phyloP scores from a whole-genome alignment of 2,797 vertebrate species.

The Myotis planiceps region DNA sequence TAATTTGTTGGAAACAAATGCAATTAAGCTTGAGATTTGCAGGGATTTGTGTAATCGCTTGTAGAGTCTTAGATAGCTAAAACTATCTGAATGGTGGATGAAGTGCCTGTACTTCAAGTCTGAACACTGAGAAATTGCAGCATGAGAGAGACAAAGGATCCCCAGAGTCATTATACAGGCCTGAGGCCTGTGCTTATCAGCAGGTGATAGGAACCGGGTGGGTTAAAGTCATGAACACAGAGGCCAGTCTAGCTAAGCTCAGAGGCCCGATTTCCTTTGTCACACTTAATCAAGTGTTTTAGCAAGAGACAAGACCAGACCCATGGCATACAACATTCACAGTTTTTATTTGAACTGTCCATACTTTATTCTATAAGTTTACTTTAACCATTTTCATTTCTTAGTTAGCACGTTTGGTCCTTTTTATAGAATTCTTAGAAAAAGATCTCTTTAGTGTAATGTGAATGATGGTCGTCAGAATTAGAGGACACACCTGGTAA shows the following conservation, averaged over 20 bases:
- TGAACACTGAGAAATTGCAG: background rate
- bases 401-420: background rate
- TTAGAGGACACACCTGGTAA: background rate
- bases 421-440: background rate
- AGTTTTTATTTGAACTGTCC: background rate
- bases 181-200: background rate
- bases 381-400: background rate
- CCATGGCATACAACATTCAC: background rate
- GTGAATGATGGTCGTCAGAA: background rate
- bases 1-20: conserved; percentile 38
- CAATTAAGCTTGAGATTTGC: conserved; percentile 37
- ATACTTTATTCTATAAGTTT: background rate
- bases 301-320: background rate
- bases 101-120: background rate
- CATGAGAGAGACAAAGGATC: background rate
- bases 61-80: background rate
- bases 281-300: background rate
- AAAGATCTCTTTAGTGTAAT: background rate
- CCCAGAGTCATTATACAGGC: background rate
- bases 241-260: background rate
- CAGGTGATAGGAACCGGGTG: background rate
- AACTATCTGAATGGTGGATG: background rate
- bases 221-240: background rate
- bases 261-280: background rate
- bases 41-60: conserved; percentile 14